Evolutionary conservation across 2,888 invertebrate species (phyloP), one percentile per base, ranked within the genome.

Genomic region (Andrena praecox): DNA sequence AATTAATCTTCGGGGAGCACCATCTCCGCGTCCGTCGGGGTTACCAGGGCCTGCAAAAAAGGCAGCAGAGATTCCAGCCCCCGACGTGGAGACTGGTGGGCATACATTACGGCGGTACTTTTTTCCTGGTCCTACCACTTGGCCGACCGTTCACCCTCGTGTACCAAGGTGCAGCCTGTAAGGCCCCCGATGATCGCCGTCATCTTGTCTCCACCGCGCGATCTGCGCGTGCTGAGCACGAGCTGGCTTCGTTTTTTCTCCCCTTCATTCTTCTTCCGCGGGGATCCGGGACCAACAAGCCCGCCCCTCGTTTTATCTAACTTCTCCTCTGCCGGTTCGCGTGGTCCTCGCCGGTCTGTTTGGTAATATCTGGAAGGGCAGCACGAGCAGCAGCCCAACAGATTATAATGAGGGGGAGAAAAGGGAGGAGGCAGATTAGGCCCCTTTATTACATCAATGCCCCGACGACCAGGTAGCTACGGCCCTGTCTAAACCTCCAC

Each of bases 151-250:
- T 79, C 76, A 71, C 77, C 74, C 79, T 82, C 71, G 54, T 73
- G 70, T 63, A 63, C 33, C 52, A 73, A 82, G 79, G 76, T 69
- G 70, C 16, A 42, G 29, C 66, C 63, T 27, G 12, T 20, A 62
- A 63, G 63, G 48, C 48, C 82, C 77, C 76, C 80, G 71, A 86
- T 81, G 74, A 84, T 86, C 82, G 68, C 82, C 80, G 76, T 83
- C 84, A 70, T 80, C 86, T 82, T 82, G 87, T 87, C 87, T 85
- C 80, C 77, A 35, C 59, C 75, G 50, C 62, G 78, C 86, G 85
- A 86, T 86, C 87, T 81, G 89, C 91, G 91, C 90, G 91, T 91
- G 91, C 89, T 89, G 71, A 87, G 89, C 91, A 91, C 91, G 91
- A 90, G 91, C 88, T 84, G 42, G 48, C 59, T 33, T 31, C 35